Conservation (phyloP, 2,888 invertebrate genomes). For the Trissolcus brochymenae region DNA sequence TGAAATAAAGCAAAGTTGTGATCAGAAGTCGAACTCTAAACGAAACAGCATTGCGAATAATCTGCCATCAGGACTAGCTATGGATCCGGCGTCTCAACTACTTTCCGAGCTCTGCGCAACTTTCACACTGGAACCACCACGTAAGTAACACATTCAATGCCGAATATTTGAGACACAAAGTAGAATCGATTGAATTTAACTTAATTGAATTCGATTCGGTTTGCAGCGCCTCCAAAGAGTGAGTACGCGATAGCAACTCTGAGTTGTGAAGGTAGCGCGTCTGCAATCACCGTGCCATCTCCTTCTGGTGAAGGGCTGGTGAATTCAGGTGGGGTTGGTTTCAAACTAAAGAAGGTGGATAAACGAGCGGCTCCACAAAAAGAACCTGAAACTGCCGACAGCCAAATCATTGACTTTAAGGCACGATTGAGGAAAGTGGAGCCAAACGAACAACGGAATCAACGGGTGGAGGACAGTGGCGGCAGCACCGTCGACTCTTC, state of each 20-base stretch:
- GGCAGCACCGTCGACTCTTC: constrained; percentile 59
- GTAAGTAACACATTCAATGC: constrained; percentile 25
- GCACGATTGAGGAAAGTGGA: constrained; percentile 87
- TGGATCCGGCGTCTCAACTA: constrained; percentile 87
- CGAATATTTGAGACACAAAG: not conserved
- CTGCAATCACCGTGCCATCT: constrained; percentile 60
- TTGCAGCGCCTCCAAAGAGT: constrained; percentile 70
- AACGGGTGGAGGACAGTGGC: constrained; percentile 67
- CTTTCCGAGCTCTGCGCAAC: constrained; percentile 91
- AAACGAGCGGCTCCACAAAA: constrained; percentile 79
- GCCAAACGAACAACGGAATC: constrained; percentile 65
- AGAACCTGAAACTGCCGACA: constrained; percentile 78
- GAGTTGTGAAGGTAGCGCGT: constrained; percentile 29
- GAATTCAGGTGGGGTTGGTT: constrained; percentile 65
- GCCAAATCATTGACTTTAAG: constrained; percentile 88
- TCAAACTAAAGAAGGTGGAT: constrained; percentile 85
- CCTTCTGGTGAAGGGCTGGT: constrained; percentile 65
- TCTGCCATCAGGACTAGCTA: constrained; percentile 73
- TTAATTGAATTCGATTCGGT: not conserved
- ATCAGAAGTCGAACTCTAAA: constrained; percentile 80
- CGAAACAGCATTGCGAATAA: constrained; percentile 61
- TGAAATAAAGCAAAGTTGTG: constrained; percentile 88
- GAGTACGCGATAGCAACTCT: constrained; percentile 67
- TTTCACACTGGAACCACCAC: constrained; percentile 81
- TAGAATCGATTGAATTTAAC: not conserved